Evolutionary conservation across 2,113 vertebrate species (phyloP).

Genomic region (Takifugu bimaculatus): DNA sequence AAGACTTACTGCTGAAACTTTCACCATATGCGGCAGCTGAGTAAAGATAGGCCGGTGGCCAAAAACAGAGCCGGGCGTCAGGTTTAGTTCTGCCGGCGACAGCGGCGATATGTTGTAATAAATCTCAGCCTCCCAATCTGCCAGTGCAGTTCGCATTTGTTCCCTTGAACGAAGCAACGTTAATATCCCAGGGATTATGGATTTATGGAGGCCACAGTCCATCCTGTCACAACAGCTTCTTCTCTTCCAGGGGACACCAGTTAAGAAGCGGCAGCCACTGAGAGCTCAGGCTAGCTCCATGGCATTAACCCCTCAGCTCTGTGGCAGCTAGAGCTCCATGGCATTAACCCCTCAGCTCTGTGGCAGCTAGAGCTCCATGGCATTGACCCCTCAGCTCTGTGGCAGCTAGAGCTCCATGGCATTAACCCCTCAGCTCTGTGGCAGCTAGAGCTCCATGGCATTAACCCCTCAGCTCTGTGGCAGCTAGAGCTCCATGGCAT

Average conservation of each 20-base stretch:
- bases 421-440: no score
- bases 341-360: no score
- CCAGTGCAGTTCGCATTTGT: conserved; percentile 33
- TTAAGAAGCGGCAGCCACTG: conserved; percentile 10
- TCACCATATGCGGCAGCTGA: conserved; percentile 25
- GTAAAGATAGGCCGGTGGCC: conserved; percentile 25
- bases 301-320: no score
- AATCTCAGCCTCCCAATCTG: conserved; percentile 28
- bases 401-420: no score
- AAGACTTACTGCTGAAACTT: conserved; percentile 37
- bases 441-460: no score
- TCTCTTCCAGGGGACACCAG: conserved; percentile 10
- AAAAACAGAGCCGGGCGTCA: conserved; percentile 15
- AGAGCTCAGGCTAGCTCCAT: background rate
- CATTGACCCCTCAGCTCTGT: no score
- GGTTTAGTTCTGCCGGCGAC: conserved; percentile 24
- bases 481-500: no score
- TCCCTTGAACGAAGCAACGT: conserved; percentile 26
- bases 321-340: no score
- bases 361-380: no score
- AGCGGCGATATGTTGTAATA: conserved; percentile 29
- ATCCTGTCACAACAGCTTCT: conserved; percentile 26
- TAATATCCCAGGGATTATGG: conserved; percentile 32
- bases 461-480: no score
- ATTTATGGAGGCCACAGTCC: conserved; percentile 21